Conservation (phyloP, 2,888 invertebrate genomes). For the Leptopilina drosophilae region DNA sequence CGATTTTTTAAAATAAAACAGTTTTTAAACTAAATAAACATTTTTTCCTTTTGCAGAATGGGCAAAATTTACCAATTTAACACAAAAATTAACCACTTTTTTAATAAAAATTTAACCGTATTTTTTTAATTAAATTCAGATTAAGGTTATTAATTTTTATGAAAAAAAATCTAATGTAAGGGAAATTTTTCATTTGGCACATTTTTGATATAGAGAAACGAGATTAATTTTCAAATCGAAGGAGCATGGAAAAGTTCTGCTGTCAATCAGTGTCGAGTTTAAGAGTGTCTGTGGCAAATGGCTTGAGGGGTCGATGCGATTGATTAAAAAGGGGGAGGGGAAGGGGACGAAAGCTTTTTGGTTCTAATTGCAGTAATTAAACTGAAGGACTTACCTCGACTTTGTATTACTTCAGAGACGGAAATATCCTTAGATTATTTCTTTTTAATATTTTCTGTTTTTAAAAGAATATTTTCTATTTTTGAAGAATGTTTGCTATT, state of each 20-base stretch:
- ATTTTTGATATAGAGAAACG: conserved; percentile 23
- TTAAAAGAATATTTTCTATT: background rate
- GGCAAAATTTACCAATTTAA: no score
- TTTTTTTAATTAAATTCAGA: no score
- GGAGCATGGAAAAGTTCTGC: conserved; percentile 66
- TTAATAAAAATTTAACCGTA: no score
- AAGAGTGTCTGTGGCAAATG: conserved; percentile 63
- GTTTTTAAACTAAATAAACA: no score
- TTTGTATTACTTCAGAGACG: conserved; percentile 12
- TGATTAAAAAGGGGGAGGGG: conserved; percentile 59
- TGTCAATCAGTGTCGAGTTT: conserved; percentile 65
- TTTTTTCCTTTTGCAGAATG: no score
- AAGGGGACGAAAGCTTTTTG: conserved; percentile 65
- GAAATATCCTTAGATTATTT: background rate
- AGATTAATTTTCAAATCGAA: conserved; percentile 48
- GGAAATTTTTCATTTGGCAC: background rate
- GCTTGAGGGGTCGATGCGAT: conserved; percentile 66
- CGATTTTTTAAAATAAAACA: no score
- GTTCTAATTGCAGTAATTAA: conserved; percentile 72
- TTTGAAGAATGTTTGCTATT: no score
- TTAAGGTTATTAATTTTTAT: no score
- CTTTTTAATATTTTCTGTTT: background rate
- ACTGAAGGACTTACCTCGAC: conserved; percentile 70
- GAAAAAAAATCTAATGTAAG: no score
- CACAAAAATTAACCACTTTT: no score